Evolutionary conservation across 2,113 vertebrate genomes (phyloP).

Genomic region (Xiphophorus maculatus): DNA sequence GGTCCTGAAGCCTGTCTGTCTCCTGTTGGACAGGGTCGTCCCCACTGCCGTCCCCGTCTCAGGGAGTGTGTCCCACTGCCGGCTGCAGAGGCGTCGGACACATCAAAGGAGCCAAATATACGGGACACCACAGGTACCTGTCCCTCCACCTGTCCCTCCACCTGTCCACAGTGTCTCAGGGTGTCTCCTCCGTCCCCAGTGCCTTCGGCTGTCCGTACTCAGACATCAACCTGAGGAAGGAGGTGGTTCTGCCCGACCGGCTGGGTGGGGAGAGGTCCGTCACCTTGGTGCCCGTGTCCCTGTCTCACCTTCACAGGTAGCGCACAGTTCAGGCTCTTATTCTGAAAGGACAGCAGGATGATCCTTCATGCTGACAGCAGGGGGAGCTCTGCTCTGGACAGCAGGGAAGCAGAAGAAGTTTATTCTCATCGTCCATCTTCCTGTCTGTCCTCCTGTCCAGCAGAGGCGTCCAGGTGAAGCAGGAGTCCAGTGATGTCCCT

Average conservation of each 20-base stretch:
- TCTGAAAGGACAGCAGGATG: constrained; percentile 1
- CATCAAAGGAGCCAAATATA: constrained; percentile 83
- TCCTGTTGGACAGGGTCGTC: constrained; percentile 59
- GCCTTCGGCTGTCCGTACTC: constrained; percentile 86
- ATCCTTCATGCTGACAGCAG: neutral
- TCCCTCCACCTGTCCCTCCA: neutral
- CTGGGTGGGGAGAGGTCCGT: constrained; percentile 75
- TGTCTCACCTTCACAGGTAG: constrained; percentile 49
- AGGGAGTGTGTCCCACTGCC: constrained; percentile 80
- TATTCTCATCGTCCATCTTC: neutral
- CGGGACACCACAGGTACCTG: constrained; percentile 80
- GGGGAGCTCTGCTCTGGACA: neutral
- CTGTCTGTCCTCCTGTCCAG: constrained; percentile 9
- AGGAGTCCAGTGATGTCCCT: constrained; percentile 5
- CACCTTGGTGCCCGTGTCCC: constrained; percentile 67
- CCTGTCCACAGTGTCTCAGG: too few species aligned
- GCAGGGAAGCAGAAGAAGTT: neutral
- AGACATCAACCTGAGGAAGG: constrained; percentile 81
- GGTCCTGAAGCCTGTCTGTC: neutral
- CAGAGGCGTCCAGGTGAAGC: constrained; percentile 25
- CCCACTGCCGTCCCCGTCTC: constrained; percentile 66
- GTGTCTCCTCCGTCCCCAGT: constrained; percentile 52
- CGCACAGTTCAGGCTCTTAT: neutral
- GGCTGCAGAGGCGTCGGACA: constrained; percentile 82
- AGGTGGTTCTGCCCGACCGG: constrained; percentile 77